Evolutionary conservation across 2,888 invertebrate species (phyloP).

Genomic region (Nesidiocoris tenuis): DNA sequence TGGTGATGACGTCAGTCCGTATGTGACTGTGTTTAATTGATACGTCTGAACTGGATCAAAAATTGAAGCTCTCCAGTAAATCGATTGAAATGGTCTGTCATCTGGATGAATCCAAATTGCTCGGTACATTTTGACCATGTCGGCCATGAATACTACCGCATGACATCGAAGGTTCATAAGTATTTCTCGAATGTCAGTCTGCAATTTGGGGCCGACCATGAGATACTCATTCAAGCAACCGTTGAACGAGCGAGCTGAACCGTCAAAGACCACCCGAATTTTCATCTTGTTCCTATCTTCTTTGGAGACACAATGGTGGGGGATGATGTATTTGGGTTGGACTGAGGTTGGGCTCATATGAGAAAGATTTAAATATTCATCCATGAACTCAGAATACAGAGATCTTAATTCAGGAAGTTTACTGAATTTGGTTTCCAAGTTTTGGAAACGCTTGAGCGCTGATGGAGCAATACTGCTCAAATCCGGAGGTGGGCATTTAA

Average conservation of each 20-base stretch:
- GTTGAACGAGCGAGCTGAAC: background rate
- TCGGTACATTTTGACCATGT: conserved; percentile 11
- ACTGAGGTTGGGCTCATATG: conserved; percentile 46
- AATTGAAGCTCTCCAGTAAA: background rate
- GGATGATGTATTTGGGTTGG: conserved; percentile 27
- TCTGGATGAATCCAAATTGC: background rate
- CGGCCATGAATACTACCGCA: background rate
- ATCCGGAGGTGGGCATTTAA: background rate
- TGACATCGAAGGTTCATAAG: conserved; percentile 8
- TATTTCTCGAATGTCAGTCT: conserved; percentile 3
- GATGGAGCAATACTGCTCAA: background rate
- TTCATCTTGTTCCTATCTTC: background rate
- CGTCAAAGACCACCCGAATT: background rate
- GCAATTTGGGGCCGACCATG: conserved; percentile 7
- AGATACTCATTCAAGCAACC: background rate
- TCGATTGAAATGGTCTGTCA: background rate
- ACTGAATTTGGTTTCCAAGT: conserved; percentile 13
- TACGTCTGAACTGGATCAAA: background rate
- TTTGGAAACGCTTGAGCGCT: conserved; percentile 15
- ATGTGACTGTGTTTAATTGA: background rate
- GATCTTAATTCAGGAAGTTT: conserved; percentile 6
- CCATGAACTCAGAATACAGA: conserved; percentile 46
- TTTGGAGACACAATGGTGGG: conserved; percentile 40
- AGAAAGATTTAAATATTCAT: conserved; percentile 47
- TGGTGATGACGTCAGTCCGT: background rate